A percentile compares a stretch with the other conserved stretches of the same genome.
Evolutionary conservation across 1,140 invertebrate species (phyloP).

Genomic region (Thaumetopoea pityocampa): DNA sequence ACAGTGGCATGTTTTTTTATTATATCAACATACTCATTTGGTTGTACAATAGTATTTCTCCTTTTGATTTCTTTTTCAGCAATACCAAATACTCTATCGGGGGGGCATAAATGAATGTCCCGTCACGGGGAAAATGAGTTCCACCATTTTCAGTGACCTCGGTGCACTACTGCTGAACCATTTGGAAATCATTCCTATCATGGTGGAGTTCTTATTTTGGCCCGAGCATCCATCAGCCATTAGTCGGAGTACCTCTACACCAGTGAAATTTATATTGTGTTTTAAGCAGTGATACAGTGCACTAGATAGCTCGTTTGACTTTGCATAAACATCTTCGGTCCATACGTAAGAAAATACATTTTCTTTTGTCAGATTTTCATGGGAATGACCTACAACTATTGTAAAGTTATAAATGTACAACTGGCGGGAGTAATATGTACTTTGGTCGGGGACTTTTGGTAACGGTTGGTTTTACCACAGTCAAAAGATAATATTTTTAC

Average conservation of each 20-base stretch:
- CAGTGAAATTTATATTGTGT: constrained; percentile 5
- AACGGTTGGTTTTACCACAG: constrained; percentile 12
- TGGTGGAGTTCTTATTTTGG: constrained; percentile 22
- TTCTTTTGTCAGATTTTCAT: constrained; percentile 20
- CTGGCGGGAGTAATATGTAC: constrained; percentile 24
- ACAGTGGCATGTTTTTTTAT: constrained; percentile 23
- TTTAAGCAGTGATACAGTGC: not conserved
- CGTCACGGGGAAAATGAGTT: constrained; percentile 36
- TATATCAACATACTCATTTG: constrained; percentile 20
- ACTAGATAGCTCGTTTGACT: constrained; percentile 38
- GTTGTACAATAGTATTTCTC: constrained; percentile 24
- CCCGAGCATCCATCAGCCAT: constrained; percentile 17
- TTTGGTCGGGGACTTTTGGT: constrained; percentile 16
- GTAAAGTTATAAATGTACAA: constrained; percentile 47
- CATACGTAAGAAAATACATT: constrained; percentile 37
- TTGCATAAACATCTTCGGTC: constrained; percentile 32
- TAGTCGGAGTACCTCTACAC: constrained; percentile 23
- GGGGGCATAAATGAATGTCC: constrained; percentile 41
- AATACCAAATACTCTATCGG: constrained; percentile 38
- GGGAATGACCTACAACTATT: constrained; percentile 34
- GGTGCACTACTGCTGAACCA: constrained; percentile 26
- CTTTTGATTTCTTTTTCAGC: constrained; percentile 34
- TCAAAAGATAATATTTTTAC: constrained; percentile 10
- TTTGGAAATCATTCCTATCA: constrained; percentile 25
- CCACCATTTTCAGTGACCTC: constrained; percentile 21